Base-by-base conservation (phyloP, 2,888 invertebrate species). In the Drepanosiphum platanoidis region DNA sequence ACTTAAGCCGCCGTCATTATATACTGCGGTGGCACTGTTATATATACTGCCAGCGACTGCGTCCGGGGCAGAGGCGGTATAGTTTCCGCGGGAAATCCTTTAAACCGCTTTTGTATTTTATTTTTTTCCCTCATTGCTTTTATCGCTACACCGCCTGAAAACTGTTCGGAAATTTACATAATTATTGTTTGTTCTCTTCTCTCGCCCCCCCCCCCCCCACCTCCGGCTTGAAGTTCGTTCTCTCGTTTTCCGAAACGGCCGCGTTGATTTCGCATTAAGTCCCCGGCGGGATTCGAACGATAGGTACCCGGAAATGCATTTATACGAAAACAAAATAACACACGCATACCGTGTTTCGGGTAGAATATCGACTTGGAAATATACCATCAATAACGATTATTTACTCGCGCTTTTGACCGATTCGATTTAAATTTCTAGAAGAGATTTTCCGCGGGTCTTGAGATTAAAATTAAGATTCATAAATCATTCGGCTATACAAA, bases 181-280 rank as follows among this genome's bases (percentile, higher is more conserved):
- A 72, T 72, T 72, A 72, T 71, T 39, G 36, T 70, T 30, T 30
- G 18, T n/a, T n/a, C 36, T 34, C 34, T n/a, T 18, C 52, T 52
- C 52, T 22, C 22, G 1, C 52, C 4, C 52, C 52, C 18, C 46
- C 9, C 8, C 13, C 64, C 5, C 27, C 7, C 64, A 7, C 13
- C 64, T 1, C 27, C 7, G 30, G 1, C 18, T 2, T 5, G 8
- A 9, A 64, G n/a, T 22, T 8, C 34, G 64, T 30, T 30, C 18
- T 34, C 36, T 7, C 42, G 42, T 72, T 72, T 72, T n/a, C 42
- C 72, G 30, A 72, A 72, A 42, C n/a, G 22, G 15, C n/a, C n/a
- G n/a, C 18, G 80, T 27, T 36, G 34, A 52, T 80, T 80, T 13
- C 75, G 75, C 58, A 58, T 71, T 52, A 32, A 75, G 58, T 52